Evolutionary conservation across 1,140 invertebrate genomes (phyloP).

Genomic region (Hirudo medicinalis): DNA sequence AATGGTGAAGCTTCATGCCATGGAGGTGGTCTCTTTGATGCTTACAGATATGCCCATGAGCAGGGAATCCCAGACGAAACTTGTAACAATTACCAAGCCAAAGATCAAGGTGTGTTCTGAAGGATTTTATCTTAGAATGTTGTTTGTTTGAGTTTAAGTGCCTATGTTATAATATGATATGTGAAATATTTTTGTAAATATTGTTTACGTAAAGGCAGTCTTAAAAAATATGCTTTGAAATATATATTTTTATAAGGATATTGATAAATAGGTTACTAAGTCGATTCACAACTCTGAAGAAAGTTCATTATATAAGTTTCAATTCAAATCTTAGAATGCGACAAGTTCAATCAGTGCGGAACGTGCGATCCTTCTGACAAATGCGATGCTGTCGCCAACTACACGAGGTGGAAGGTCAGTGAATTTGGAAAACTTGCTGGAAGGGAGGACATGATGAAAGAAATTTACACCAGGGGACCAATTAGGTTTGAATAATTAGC

Average conservation of each 20-base stretch:
- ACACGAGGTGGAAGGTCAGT: constrained; percentile 43
- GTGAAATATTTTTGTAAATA: too few relatives aligned
- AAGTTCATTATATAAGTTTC: too few relatives aligned
- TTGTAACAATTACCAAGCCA: constrained; percentile 46
- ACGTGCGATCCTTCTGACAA: constrained; percentile 39
- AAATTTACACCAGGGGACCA: constrained; percentile 44
- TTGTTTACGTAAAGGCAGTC: too few relatives aligned
- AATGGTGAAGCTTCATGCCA: constrained; percentile 32
- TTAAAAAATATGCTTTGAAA: too few relatives aligned
- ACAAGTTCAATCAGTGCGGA: constrained; percentile 41
- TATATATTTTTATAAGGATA: too few relatives aligned
- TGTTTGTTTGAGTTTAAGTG: not conserved
- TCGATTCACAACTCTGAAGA: too few relatives aligned
- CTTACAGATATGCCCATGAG: constrained; percentile 42
- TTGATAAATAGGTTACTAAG: too few relatives aligned
- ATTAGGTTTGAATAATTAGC: constrained; percentile 34
- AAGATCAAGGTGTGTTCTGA: constrained; percentile 38
- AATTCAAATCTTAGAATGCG: constrained; percentile 31
- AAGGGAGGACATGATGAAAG: constrained; percentile 45
- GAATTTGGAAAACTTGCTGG: constrained; percentile 43
- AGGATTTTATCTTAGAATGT: not conserved
- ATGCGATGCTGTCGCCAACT: constrained; percentile 39
- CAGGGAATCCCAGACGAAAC: constrained; percentile 45
- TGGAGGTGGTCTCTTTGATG: constrained; percentile 39
- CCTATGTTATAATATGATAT: constrained; percentile 26